A percentile compares a stretch with the other conserved stretches of the same genome.
Evolutionary conservation across 2,888 invertebrate species (phyloP).

Genomic region (Drosophila gaucha): DNA sequence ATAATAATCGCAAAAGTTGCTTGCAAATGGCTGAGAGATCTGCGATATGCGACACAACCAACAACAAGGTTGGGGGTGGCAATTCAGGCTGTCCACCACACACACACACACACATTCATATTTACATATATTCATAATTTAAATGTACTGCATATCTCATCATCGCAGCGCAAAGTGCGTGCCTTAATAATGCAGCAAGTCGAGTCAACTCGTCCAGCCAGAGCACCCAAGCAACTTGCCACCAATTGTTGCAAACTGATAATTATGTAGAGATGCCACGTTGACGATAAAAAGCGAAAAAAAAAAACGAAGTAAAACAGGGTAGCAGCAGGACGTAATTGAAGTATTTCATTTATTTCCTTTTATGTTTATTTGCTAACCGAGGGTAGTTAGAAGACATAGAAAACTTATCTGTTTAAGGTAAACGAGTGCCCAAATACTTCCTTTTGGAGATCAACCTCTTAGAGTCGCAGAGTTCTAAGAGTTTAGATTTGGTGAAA

Average conservation of each 20-base stretch:
- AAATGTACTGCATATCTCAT: conserved; percentile 59
- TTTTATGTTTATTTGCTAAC: neutral
- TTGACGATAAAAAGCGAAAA: conserved; percentile 13
- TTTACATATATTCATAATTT: conserved; percentile 46
- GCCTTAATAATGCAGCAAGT: conserved; percentile 9
- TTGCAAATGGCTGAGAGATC: conserved; percentile 68
- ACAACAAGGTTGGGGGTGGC: conserved; percentile 14
- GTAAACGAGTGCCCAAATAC: neutral
- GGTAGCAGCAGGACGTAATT: neutral
- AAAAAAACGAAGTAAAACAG: conserved; percentile 2
- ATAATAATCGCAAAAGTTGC: conserved; percentile 46
- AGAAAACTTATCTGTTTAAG: neutral
- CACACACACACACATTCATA: neutral
- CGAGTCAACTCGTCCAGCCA: conserved; percentile 25
- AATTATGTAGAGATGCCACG: conserved; percentile 22
- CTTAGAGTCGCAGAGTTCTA: neutral
- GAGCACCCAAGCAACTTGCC: conserved; percentile 23
- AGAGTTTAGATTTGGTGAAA: neutral
- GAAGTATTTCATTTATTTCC: conserved; percentile 3
- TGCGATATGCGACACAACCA: conserved; percentile 11
- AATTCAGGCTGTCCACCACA: conserved; percentile 2
- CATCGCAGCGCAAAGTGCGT: conserved; percentile 35
- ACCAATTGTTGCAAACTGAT: conserved; percentile 26
- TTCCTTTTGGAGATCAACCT: neutral
- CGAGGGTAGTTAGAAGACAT: neutral